Evolutionary conservation across 2,888 invertebrate species (phyloP).

Genomic region (Phortica magna): DNA sequence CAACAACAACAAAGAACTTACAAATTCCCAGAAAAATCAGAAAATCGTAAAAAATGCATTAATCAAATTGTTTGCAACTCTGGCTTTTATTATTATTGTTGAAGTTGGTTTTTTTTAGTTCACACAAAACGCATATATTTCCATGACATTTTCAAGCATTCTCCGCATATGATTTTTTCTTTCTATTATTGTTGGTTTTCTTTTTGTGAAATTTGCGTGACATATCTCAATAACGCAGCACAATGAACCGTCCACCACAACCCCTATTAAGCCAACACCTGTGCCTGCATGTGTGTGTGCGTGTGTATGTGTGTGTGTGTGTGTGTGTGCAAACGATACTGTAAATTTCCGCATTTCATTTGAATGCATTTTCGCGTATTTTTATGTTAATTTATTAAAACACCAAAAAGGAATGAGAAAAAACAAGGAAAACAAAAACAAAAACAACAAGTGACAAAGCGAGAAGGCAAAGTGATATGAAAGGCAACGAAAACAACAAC

Average conservation of each 20-base stretch:
- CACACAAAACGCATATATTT: background rate
- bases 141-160: slow-evolving; percentile 37
- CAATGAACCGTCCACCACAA: background rate
- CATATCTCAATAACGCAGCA: slow-evolving; percentile 63
- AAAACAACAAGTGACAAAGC: background rate
- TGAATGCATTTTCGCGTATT: slow-evolving; percentile 49
- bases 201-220: slow-evolving; percentile 61
- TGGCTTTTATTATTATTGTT: background rate
- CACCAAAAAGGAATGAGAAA: slow-evolving; percentile 7
- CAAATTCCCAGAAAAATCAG: slow-evolving; percentile 12
- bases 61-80: slow-evolving; percentile 20
- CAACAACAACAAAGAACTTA: background rate
- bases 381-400: slow-evolving; percentile 67
- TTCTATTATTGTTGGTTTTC: slow-evolving; percentile 39
- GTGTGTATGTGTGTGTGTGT: too few relatives aligned
- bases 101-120: background rate
- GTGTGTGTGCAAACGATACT: slow-evolving; percentile 12
- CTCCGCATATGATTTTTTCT: slow-evolving; percentile 38
- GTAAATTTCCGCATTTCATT: slow-evolving; percentile 66
- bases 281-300: slow-evolving; percentile 35
- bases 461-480: too few relatives aligned
- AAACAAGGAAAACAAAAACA: background rate
- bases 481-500: too few relatives aligned
- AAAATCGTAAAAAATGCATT: slow-evolving; percentile 21
- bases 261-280: slow-evolving; percentile 36